phyloP scores from a whole-genome alignment of 2,113 vertebrate species.

The Progne subis region DNA sequence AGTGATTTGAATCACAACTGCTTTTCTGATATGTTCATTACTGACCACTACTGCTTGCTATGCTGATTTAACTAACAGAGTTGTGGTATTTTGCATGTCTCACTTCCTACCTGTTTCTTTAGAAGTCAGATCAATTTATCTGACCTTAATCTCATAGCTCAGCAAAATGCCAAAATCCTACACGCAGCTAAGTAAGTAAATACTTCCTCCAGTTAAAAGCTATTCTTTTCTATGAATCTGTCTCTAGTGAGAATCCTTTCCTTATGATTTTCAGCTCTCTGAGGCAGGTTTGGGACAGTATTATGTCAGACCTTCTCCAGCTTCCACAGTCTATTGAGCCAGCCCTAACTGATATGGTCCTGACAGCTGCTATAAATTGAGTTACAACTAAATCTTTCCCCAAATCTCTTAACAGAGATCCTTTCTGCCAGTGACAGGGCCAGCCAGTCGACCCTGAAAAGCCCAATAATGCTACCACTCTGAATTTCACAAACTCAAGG shows the following conservation, averaged over 20 bases:
- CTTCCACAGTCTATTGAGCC: background rate
- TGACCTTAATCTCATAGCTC: background rate
- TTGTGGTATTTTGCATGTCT: background rate
- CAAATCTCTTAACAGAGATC: background rate
- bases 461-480: background rate
- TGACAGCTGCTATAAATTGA: background rate
- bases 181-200: background rate
- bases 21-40: background rate
- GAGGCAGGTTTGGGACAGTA: background rate
- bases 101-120: background rate
- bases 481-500: background rate
- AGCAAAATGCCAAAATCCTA: background rate
- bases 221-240: background rate
- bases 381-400: background rate
- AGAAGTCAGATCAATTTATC: background rate
- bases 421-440: background rate
- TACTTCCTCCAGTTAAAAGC: background rate
- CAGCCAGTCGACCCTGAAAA: background rate
- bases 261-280: background rate
- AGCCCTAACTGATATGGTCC: background rate
- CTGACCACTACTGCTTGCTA: background rate
- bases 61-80: background rate
- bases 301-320: background rate
- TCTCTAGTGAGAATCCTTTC: background rate
- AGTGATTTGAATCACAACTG: background rate